phyloP scores from a whole-genome alignment of 2,797 vertebrate species.

The Hypotaenidia okinawae region DNA sequence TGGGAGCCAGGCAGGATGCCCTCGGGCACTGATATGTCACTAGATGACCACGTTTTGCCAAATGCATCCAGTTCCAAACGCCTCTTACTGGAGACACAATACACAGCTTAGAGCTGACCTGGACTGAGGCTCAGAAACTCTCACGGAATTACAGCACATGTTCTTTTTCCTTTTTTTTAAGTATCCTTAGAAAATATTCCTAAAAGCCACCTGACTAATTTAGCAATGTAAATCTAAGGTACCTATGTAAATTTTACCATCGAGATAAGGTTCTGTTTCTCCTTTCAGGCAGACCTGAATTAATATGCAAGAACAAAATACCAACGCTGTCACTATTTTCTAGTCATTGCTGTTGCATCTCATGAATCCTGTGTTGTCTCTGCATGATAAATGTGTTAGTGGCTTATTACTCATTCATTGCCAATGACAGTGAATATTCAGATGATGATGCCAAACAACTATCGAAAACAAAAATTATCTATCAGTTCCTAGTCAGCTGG shows the following conservation, averaged over 20 bases:
- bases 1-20: neutral
- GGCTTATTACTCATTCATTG: constrained; percentile 61
- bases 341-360: constrained; percentile 23
- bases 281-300: neutral
- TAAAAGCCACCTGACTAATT: neutral
- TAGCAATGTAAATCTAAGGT: fast-evolving
- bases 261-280: neutral
- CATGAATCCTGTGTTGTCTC: neutral
- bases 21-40: neutral
- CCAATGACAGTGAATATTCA: constrained; percentile 35
- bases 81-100: neutral
- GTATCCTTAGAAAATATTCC: neutral
- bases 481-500: constrained; percentile 31
- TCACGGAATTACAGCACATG: neutral
- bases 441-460: constrained; percentile 64
- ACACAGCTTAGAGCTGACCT: neutral
- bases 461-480: constrained; percentile 70
- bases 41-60: neutral
- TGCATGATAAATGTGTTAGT: constrained; percentile 40
- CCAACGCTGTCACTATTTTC: neutral
- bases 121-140: neutral
- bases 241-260: neutral
- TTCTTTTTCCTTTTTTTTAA: neutral
- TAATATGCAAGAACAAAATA: constrained; percentile 14
- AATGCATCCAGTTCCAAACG: neutral